Percentiles rank a stretch among this genome's conserved stretches.
Evolutionary conservation across 2,797 vertebrate genomes (phyloP).

Genomic region (Pseudomugil tenellus): DNA sequence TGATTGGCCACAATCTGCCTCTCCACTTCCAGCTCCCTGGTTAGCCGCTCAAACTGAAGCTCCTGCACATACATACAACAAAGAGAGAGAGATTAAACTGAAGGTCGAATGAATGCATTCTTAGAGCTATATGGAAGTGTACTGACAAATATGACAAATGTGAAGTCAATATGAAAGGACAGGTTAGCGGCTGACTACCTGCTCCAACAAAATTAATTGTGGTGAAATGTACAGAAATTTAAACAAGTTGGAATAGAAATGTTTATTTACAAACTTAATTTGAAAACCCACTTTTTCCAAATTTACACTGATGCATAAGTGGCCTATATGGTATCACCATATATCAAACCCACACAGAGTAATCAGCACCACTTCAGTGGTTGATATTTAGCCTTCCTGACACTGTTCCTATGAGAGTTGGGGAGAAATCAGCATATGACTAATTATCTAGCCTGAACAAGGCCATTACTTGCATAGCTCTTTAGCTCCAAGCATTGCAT

Average conservation of each 20-base stretch:
- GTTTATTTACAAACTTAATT: no score
- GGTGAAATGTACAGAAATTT: slow-evolving; percentile 6
- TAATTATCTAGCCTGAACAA: slow-evolving; percentile 70
- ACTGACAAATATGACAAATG: slow-evolving; percentile 48
- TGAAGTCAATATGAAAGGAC: slow-evolving; percentile 20
- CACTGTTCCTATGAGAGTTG: slow-evolving; percentile 60
- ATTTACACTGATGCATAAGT: slow-evolving; percentile 6
- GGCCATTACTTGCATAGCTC: slow-evolving; percentile 64
- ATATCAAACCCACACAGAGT: slow-evolving; percentile 66
- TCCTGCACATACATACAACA: slow-evolving; percentile 85
- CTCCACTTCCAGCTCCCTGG: slow-evolving; percentile 98
- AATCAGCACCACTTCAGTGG: slow-evolving; percentile 69
- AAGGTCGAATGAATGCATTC: slow-evolving; percentile 28
- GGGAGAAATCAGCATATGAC: slow-evolving; percentile 73
- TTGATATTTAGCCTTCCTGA: slow-evolving; percentile 69
- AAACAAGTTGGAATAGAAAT: no score
- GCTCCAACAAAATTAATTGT: slow-evolving; percentile 16
- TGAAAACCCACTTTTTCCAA: not conserved
- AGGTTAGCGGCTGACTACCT: slow-evolving; percentile 39
- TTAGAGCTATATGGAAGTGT: slow-evolving; percentile 19
- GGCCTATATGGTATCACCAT: slow-evolving; percentile 37
- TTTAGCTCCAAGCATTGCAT: slow-evolving; percentile 54
- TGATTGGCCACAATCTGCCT: slow-evolving; percentile 99
- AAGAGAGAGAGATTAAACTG: slow-evolving; percentile 2
- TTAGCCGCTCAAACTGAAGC: slow-evolving; percentile 99